A percentile compares a stretch with the other conserved stretches of the same genome.
Conservation (phyloP, 2,113 vertebrate species). For the Colossoma macropomum region DNA sequence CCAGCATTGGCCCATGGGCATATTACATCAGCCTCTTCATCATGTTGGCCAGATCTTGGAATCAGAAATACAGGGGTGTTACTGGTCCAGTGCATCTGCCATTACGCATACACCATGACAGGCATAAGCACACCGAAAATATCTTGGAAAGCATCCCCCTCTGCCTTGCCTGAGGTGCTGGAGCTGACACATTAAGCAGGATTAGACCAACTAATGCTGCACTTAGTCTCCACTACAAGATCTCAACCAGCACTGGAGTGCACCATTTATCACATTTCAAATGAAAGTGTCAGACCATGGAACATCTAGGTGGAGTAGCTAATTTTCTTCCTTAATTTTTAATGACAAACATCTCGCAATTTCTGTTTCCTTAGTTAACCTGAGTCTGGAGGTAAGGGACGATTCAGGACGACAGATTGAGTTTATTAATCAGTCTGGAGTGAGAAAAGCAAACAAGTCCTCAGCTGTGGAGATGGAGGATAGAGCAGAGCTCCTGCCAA, state of each 20-base stretch:
- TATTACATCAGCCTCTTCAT: neutral
- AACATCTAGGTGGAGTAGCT: neutral
- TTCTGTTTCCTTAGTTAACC: neutral
- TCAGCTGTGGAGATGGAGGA: slow-evolving; percentile 4
- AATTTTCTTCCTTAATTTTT: neutral
- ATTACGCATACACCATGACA: neutral
- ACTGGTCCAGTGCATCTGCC: neutral
- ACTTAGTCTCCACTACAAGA: neutral
- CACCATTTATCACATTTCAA: slow-evolving; percentile 19
- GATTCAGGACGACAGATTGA: neutral
- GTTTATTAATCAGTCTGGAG: neutral
- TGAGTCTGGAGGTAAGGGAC: neutral
- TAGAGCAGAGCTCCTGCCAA: neutral
- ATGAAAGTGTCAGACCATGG: neutral
- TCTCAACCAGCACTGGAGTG: neutral
- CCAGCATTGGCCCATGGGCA: neutral
- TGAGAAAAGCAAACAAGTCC: neutral
- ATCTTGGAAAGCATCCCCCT: neutral
- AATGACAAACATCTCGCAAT: neutral
- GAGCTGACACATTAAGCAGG: slow-evolving; percentile 4
- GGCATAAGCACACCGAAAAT: neutral
- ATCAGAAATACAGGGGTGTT: neutral
- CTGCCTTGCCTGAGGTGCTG: neutral
- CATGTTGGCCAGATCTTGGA: neutral
- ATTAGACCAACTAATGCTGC: slow-evolving; percentile 24